A percentile compares a stretch with the other conserved stretches of the same genome.
These are phyloP conservation scores for Bettongia penicillata DNA, from an alignment of 2,113 vertebrate species.

Conservation along the genomic window DNA sequence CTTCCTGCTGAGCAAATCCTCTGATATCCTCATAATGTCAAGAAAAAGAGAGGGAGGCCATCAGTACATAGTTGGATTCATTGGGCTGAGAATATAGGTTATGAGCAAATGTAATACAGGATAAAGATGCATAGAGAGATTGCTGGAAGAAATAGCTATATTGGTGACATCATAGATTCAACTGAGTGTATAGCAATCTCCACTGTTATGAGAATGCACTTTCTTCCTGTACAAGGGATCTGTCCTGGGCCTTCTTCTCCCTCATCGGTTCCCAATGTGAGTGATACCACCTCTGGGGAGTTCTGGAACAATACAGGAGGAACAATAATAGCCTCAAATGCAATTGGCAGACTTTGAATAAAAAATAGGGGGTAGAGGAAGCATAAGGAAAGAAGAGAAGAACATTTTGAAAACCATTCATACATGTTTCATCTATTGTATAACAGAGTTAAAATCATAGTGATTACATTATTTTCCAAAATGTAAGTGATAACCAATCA, in stretches of 20 bases:
- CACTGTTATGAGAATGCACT: neutral
- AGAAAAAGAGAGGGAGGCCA: neutral
- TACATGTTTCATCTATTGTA: no score
- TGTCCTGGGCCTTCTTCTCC: neutral
- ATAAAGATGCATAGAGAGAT: neutral
- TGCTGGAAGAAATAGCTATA: neutral
- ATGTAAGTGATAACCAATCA: no score
- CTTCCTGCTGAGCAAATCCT: neutral
- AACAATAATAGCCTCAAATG: no score
- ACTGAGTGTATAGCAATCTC: neutral
- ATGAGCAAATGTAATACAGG: neutral
- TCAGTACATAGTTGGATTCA: neutral
- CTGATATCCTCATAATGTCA: neutral
- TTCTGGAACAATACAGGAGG: no score
- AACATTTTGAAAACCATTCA: no score
- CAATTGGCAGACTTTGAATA: no score
- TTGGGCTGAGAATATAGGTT: neutral
- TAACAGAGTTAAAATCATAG: no score
- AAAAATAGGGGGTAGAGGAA: no score
- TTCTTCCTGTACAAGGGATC: neutral
- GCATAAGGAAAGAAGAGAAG: no score
- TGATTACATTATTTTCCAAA: no score
- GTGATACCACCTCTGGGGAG: no score
- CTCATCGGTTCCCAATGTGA: no score
- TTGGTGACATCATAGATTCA: neutral